Base-by-base conservation (phyloP, 2,888 invertebrate species). In the Acleris laterana region DNA sequence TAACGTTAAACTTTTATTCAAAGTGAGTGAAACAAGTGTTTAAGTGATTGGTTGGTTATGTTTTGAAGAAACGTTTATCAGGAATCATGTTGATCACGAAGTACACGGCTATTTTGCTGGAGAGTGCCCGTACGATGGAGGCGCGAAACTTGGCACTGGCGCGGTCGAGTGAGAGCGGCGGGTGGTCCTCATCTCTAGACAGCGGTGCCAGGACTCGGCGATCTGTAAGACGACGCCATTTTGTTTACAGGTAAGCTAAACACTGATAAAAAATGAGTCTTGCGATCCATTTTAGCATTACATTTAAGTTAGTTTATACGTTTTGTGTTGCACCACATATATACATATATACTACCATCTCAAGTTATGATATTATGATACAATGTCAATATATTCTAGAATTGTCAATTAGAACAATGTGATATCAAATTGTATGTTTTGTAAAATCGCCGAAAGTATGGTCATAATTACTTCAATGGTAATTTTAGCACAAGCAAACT, bases 71-170 rank as follows among this genome's bases (percentile, higher is more conserved):
- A 44, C 22, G 50, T 42, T n/a, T 49, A 17, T 32, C 19, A 61
- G 64, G 52, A 72, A 81, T 88, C 74, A 96, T 95, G 95, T 90
- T 95, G 83, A 96, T 96, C 82, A 95, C 95, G 22, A 94, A 95
- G 80, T 96, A 95, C 77, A 96, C 95, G n/a, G 94, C 95, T 58
- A 93, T 96, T 68, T 81, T 96, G 78, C 84, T 95, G 87, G 95
- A 95, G 82, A 94, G 95, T 68, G 94, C 95, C n/a, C 90, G 92
- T 76, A 92, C 84, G 62, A 81, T 88, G 57, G 93, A 93, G 69
- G 88, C 88, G 2, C 82, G 90, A 73, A 88, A 87, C 61, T 75
- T 78, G 59, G 82, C 82, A 7, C 69, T 82, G 72, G 68, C 83
- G 56, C 79, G 84, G 61, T 72, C 81, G 46, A 76, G 78, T 28